A percentile compares a stretch with the other conserved stretches of the same genome.
These are phyloP conservation scores for Bombyx huttoni DNA, from an alignment of 2,888 invertebrate species.

Conservation along the genomic window DNA sequence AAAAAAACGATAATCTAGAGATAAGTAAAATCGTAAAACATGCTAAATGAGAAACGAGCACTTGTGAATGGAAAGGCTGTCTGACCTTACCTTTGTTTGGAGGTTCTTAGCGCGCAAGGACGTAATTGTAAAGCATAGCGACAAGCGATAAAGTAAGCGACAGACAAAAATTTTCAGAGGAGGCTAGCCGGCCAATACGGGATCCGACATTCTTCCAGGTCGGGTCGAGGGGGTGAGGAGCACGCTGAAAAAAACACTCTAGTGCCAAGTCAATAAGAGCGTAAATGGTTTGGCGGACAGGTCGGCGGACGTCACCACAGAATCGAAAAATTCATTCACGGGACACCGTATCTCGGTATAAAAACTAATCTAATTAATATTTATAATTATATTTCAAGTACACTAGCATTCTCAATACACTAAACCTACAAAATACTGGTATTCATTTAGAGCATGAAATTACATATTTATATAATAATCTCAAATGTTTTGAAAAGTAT, in stretches of 20 bases:
- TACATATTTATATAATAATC: slow-evolving; percentile 34
- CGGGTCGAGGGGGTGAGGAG: slow-evolving; percentile 75
- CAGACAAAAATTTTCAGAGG: slow-evolving; percentile 69
- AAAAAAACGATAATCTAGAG: neutral
- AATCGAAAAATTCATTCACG: slow-evolving; percentile 14
- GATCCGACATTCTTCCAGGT: slow-evolving; percentile 58
- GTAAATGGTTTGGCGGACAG: slow-evolving; percentile 55
- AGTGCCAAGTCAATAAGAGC: slow-evolving; percentile 69
- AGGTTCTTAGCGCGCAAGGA: slow-evolving; percentile 11
- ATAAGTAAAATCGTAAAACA: neutral
- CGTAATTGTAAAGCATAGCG: slow-evolving; percentile 51
- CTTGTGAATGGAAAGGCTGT: slow-evolving; percentile 1
- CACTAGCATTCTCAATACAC: slow-evolving; percentile 70
- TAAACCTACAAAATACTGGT: slow-evolving; percentile 28
- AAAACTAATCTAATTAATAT: neutral
- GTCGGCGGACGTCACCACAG: slow-evolving; percentile 23
- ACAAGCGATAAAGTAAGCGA: slow-evolving; percentile 54
- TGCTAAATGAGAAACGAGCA: slow-evolving; percentile 2
- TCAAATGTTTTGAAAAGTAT: slow-evolving; percentile 8
- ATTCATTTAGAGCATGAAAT: slow-evolving; percentile 56
- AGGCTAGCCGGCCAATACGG: slow-evolving; percentile 69
- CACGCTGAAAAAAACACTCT: slow-evolving; percentile 73
- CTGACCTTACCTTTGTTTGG: slow-evolving; percentile 14
- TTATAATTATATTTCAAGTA: slow-evolving; percentile 8
- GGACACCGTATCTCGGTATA: slow-evolving; percentile 7